Percentiles rank a stretch among this genome's conserved stretches.
Evolutionary conservation across 1,140 invertebrate species (phyloP).

Genomic region (Leptinotarsa undecemlineata): DNA sequence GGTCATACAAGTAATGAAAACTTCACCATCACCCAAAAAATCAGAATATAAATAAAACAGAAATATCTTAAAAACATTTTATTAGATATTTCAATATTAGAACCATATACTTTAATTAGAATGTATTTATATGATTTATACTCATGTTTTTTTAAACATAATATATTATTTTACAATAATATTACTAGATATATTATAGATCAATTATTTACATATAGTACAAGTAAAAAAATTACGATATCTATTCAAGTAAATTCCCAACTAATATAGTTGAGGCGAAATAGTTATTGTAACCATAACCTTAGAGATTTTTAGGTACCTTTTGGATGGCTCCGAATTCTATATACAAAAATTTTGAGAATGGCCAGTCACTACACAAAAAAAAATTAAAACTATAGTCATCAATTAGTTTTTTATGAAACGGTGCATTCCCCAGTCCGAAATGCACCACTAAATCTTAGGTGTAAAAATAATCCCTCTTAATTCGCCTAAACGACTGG

Average conservation of each 20-base stretch:
- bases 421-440: not conserved
- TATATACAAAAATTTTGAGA: conserved; percentile 28
- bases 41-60: conserved; percentile 3
- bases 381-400: conserved; percentile 11
- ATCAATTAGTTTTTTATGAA: conserved; percentile 22
- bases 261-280: conserved; percentile 24
- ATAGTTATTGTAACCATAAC: not conserved
- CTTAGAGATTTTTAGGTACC: conserved; percentile 11
- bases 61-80: conserved; percentile 23
- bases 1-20: too few species aligned
- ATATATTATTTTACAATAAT: conserved; percentile 20
- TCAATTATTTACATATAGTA: conserved; percentile 26
- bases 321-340: conserved; percentile 24
- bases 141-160: conserved; percentile 19
- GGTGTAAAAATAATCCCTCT: not conserved
- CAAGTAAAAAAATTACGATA: conserved; percentile 19
- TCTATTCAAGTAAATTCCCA: conserved; percentile 13
- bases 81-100: conserved; percentile 26
- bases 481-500: too few species aligned
- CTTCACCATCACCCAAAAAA: too few species aligned
- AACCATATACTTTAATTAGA: conserved; percentile 26
- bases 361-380: conserved; percentile 15
- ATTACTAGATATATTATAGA: conserved; percentile 12
- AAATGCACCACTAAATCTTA: not conserved
- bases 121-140: conserved; percentile 21